Evolutionary conservation across 2,797 vertebrate species (phyloP), one percentile per base, ranked within the genome.

Genomic region (Chromis chromis): DNA sequence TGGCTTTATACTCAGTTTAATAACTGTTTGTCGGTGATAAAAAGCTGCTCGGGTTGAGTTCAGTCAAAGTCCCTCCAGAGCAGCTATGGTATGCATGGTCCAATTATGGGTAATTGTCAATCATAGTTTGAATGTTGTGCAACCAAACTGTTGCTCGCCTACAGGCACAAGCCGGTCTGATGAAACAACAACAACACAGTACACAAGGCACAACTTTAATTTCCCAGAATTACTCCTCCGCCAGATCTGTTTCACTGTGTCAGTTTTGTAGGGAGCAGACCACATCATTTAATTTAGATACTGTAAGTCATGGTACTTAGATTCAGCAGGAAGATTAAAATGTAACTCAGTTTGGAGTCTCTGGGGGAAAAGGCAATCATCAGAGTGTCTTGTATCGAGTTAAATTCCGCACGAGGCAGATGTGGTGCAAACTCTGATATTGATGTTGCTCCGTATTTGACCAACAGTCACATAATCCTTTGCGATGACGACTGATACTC

Each of bases 251-350:
- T 78, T 70, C 82, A 61, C 21, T 61, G 44, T 81, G 76, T 87
- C 73, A 81, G 27, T 65, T 82, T 36, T 78, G 53, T 46, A 36
- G 2, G 53, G 60, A 74, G 67, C 31, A 76, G 68, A 83, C 65
- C 48, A 61, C 76, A 79, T 87, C 69, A 87, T 90, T 92, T 88
- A 55, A 86, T 91, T 86, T 78, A 70, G 74, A 74, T 44, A 81
- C 83, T 72, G 65, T 75, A 82, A 80, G 36, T 85, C 78, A 64
- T 8, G 57, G 59, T 54, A 62, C 71, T 82, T 48, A 59, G 77
- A 87, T 85, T 86, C 75, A 76, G 73, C 19, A 36, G 28, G 84
- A 82, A 79, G 74, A 90, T 90, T 84, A 86, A 89, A 87, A 79
- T 40, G 22, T 87, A 85, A 90, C 82, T 74, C 54, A 22, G 72